Evolutionary conservation across 2,888 invertebrate genomes (phyloP).

Genomic region (Dromius quadrimaculatus): DNA sequence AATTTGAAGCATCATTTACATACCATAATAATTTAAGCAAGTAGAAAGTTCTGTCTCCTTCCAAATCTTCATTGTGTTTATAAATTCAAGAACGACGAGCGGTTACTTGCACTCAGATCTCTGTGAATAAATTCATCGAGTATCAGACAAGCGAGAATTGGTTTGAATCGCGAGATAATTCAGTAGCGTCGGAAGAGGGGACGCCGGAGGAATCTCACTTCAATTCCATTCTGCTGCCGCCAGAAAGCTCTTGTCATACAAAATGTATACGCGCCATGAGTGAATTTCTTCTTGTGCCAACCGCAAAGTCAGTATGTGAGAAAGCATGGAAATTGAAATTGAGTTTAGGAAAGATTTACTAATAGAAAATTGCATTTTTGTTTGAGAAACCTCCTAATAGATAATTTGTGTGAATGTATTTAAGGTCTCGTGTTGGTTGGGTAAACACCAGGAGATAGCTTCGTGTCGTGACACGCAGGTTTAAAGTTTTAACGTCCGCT

Average conservation of each 20-base stretch:
- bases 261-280: constrained; percentile 64
- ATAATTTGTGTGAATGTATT: no score
- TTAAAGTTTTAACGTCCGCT: constrained; percentile 50
- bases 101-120: constrained; percentile 37
- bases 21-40: neutral
- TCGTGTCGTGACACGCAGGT: constrained; percentile 38
- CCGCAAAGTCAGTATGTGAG: constrained; percentile 55
- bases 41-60: neutral
- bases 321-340: constrained; percentile 62
- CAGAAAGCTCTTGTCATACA: constrained; percentile 62
- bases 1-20: neutral
- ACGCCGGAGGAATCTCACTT: constrained; percentile 57
- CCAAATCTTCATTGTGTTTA: constrained; percentile 15
- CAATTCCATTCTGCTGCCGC: constrained; percentile 52
- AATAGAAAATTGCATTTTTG: no score
- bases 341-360: no score
- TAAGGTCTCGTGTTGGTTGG: constrained; percentile 41
- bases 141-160: constrained; percentile 55
- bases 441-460: constrained; percentile 25
- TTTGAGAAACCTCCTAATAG: no score
- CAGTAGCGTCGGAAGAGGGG: constrained; percentile 57
- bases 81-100: constrained; percentile 36
- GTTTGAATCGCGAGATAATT: constrained; percentile 60
- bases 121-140: constrained; percentile 54
- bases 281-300: constrained; percentile 60